Conservation (phyloP, 2,888 invertebrate genomes). For the Sepioteuthis lessoniana region DNA sequence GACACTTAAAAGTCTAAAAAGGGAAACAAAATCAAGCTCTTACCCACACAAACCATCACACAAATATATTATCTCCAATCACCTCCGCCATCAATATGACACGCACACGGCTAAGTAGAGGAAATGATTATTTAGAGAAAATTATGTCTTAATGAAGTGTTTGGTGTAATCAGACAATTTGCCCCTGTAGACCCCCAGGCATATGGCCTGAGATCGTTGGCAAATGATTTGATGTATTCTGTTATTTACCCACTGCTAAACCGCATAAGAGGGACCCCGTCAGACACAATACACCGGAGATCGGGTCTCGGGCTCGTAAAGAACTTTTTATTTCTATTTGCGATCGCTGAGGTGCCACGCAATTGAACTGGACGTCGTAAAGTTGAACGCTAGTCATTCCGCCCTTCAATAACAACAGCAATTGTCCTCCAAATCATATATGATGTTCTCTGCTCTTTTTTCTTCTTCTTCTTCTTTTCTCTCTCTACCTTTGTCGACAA, state of each 20-base stretch:
- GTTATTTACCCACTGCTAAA: not conserved
- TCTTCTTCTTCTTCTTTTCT: not conserved
- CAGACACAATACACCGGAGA: conserved; percentile 21
- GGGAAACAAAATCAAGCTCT: too few species aligned
- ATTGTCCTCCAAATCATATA: not conserved
- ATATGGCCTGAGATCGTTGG: not conserved
- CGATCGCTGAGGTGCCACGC: not conserved
- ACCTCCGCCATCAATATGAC: not conserved
- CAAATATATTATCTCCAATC: not conserved
- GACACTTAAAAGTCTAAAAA: too few species aligned
- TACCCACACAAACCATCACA: not conserved
- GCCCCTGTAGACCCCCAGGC: not conserved
- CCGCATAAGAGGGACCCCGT: conserved; percentile 9
- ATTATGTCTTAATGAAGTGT: conserved; percentile 33
- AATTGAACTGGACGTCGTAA: conserved; percentile 33
- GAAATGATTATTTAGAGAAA: not conserved
- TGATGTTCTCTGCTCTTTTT: not conserved
- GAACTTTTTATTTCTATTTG: conserved; percentile 14
- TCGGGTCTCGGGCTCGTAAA: not conserved
- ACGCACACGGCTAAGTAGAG: not conserved
- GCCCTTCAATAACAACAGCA: not conserved
- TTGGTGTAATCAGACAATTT: not conserved
- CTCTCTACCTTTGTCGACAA: not conserved
- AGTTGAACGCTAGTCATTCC: not conserved
- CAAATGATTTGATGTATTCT: conserved; percentile 8